These are phyloP conservation scores for Liodrosophila aerea DNA, from an alignment of 2,888 invertebrate species.

Conservation along the genomic window DNA sequence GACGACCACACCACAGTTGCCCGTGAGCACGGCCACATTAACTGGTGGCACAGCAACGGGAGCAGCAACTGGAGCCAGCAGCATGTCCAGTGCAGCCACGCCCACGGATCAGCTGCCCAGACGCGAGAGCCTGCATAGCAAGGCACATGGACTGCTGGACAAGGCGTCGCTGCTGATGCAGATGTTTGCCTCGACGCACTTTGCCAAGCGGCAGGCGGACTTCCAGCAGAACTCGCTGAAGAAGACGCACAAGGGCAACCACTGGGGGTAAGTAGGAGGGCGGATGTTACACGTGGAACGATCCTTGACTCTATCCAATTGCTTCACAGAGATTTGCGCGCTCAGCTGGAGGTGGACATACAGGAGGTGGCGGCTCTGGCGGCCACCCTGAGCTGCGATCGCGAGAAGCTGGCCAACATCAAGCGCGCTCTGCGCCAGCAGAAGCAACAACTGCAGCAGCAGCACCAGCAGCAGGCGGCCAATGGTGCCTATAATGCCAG, in stretches of 20 bases:
- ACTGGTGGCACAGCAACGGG: constrained; percentile 1
- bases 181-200: constrained; percentile 95
- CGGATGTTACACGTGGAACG: background rate
- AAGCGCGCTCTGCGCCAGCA: constrained; percentile 72
- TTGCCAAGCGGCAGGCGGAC: constrained; percentile 87
- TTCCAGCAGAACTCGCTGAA: constrained; percentile 92
- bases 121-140: constrained; percentile 79
- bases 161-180: constrained; percentile 95
- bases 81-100: constrained; percentile 1
- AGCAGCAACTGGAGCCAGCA: constrained; percentile 3
- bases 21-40: constrained; percentile 11
- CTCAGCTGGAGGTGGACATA: constrained; percentile 89
- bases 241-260: constrained; percentile 92
- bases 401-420: constrained; percentile 77
- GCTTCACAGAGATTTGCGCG: constrained; percentile 94
- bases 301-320: background rate
- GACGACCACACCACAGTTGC: constrained; percentile 13
- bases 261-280: constrained; percentile 88
- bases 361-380: constrained; percentile 81
- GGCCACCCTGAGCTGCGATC: constrained; percentile 79
- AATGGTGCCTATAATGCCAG: constrained; percentile 12
- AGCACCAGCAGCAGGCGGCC: constrained; percentile 31
- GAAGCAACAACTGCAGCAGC: constrained; percentile 41
- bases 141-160: constrained; percentile 86
- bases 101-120: constrained; percentile 9